Conservation (phyloP, 2,113 vertebrate genomes). For the Falco punctatus region DNA sequence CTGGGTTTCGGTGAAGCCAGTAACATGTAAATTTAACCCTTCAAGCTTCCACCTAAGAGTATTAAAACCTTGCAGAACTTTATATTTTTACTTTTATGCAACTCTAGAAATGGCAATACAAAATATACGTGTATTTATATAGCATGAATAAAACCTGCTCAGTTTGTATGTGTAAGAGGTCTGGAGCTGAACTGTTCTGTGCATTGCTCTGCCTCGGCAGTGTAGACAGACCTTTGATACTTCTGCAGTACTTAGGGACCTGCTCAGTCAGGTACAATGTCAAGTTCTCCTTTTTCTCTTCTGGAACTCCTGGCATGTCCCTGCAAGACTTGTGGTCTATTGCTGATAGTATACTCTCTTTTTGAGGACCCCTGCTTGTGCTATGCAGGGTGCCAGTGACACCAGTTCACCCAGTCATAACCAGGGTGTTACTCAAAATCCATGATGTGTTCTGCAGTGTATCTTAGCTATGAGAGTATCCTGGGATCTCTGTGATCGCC, state of each 20-base stretch:
- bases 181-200: background rate
- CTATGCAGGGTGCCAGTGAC: background rate
- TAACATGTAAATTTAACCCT: background rate
- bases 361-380: background rate
- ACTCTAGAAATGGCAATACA: background rate
- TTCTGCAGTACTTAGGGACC: background rate
- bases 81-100: background rate
- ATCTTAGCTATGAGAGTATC: background rate
- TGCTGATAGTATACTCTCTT: background rate
- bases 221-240: background rate
- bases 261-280: background rate
- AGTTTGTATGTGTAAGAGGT: background rate
- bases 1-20: background rate
- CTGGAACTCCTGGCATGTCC: background rate
- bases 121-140: background rate
- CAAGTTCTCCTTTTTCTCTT: background rate
- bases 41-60: background rate
- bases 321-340: background rate
- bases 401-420: background rate
- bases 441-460: background rate
- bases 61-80: background rate
- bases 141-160: conserved; percentile 2
- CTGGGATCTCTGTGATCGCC: background rate
- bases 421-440: background rate
- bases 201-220: fast-evolving